Percentiles rank a stretch among this genome's conserved stretches.
Evolutionary conservation across 1,140 invertebrate genomes (phyloP).

Genomic region (Tetramorium alpestre): DNA sequence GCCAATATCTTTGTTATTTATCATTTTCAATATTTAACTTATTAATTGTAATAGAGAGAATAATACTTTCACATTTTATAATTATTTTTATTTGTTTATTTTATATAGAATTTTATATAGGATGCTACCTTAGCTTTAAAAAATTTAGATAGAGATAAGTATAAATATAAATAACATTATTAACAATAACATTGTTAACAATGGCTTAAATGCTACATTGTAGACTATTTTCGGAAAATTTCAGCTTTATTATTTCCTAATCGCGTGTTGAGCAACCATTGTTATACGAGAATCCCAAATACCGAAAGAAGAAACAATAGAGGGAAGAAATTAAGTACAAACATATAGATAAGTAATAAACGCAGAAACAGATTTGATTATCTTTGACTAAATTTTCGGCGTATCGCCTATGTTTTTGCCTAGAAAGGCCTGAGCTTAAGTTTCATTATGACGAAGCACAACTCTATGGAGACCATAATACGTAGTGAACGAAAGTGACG

Average conservation of each 20-base stretch:
- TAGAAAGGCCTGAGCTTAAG: constrained; percentile 65
- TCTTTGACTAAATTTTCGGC: constrained; percentile 72
- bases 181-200: constrained; percentile 43
- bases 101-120: background rate
- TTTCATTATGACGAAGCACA: constrained; percentile 67
- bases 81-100: constrained; percentile 36
- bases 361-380: constrained; percentile 67
- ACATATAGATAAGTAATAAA: constrained; percentile 44
- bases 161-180: constrained; percentile 66
- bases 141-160: constrained; percentile 51
- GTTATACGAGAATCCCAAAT: constrained; percentile 64
- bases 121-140: constrained; percentile 13
- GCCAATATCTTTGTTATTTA: background rate
- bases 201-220: constrained; percentile 31
- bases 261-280: constrained; percentile 39
- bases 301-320: constrained; percentile 51
- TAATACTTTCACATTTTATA: constrained; percentile 10
- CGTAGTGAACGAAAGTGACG: background rate
- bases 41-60: background rate
- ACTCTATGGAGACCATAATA: constrained; percentile 44
- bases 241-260: constrained; percentile 47
- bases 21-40: background rate
- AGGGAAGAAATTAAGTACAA: constrained; percentile 20
- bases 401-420: constrained; percentile 55
- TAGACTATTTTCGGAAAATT: constrained; percentile 39